A percentile compares a stretch with the other conserved stretches of the same genome.
Conservation (phyloP, 2,113 vertebrate genomes). For the Paralichthys olivaceus region DNA sequence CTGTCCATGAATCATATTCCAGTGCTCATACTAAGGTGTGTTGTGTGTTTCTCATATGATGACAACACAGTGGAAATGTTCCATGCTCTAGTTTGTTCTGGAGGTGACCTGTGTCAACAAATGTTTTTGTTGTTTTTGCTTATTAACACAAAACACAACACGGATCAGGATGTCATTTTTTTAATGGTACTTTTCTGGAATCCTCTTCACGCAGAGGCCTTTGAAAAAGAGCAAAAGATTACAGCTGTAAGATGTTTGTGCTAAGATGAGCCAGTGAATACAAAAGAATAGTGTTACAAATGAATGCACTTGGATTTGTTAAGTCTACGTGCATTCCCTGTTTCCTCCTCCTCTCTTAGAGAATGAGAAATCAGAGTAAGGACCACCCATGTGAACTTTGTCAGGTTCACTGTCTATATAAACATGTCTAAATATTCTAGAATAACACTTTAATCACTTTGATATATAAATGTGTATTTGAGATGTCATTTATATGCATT, state of each 20-base stretch:
- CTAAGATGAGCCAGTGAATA: background rate
- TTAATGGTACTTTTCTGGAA: background rate
- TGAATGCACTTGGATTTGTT: conserved; percentile 8
- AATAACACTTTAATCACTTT: conserved; percentile 12
- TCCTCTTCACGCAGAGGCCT: background rate
- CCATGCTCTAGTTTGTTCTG: no score
- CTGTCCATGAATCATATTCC: background rate
- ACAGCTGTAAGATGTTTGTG: conserved; percentile 14
- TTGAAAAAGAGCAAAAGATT: background rate
- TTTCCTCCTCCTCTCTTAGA: background rate
- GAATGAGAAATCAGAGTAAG: background rate
- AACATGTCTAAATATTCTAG: conserved; percentile 27
- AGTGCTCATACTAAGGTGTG: background rate
- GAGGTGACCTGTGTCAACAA: no score
- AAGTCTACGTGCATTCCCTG: background rate
- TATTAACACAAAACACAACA: no score
- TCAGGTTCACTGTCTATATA: conserved; percentile 1
- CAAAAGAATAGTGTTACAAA: background rate
- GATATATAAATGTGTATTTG: conserved; percentile 42
- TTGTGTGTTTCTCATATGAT: no score
- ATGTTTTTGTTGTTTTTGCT: no score
- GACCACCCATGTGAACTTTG: background rate
- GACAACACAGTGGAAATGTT: no score
- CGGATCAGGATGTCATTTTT: no score
- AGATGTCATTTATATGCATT: conserved; percentile 49